These are phyloP conservation scores for Isurus oxyrinchus DNA, from an alignment of 2,113 vertebrate species.

Conservation along the genomic window DNA sequence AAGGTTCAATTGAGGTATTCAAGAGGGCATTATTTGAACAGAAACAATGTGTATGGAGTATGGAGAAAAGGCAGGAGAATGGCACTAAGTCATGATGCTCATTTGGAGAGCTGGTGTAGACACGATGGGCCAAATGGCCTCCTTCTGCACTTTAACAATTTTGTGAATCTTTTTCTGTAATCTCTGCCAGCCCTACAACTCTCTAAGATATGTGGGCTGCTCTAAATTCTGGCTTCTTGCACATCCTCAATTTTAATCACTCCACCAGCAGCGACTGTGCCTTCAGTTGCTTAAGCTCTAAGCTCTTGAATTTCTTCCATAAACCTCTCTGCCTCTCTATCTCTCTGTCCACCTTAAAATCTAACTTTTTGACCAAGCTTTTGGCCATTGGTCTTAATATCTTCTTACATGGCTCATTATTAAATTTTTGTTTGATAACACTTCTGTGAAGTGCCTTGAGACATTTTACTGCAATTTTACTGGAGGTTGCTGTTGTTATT, in stretches of 20 bases:
- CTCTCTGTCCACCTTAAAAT: background rate
- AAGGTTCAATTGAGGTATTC: too few relatives aligned
- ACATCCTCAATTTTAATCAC: background rate
- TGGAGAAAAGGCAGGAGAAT: too few relatives aligned
- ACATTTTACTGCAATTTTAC: background rate
- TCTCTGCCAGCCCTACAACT: background rate
- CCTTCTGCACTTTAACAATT: too few relatives aligned
- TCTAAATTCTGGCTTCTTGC: background rate
- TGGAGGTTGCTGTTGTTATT: background rate
- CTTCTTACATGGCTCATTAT: background rate
- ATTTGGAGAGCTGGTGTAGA: too few relatives aligned
- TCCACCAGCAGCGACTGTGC: background rate
- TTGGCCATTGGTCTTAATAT: background rate
- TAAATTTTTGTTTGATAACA: background rate
- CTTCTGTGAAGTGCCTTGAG: background rate
- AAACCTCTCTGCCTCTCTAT: background rate
- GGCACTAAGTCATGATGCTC: too few relatives aligned
- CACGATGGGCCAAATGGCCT: too few relatives aligned
- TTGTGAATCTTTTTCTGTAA: too few relatives aligned
- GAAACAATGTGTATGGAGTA: too few relatives aligned
- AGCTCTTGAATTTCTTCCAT: background rate
- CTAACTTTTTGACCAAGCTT: background rate
- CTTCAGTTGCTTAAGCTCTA: background rate
- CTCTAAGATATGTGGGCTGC: background rate
- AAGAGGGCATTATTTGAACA: too few relatives aligned